Conservation (phyloP, 2,888 invertebrate genomes). For the Alcis repandata region DNA sequence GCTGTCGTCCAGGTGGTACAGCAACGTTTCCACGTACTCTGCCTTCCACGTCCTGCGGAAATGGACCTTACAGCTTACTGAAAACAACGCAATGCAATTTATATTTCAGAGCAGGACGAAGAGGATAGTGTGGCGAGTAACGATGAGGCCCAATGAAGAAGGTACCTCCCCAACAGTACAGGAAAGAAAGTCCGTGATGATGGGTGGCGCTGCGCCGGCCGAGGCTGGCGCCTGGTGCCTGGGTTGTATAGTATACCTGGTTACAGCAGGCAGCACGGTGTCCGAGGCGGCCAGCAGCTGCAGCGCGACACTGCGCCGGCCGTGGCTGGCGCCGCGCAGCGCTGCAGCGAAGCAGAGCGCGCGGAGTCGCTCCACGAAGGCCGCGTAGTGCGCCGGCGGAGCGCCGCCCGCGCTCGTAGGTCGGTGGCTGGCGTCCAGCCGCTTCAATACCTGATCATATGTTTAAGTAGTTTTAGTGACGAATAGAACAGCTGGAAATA, state of each 20-base stretch:
- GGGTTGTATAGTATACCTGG: no score
- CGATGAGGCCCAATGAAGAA: no score
- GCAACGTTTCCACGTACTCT: constrained; percentile 76
- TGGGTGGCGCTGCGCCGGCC: no score
- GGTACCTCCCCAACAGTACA: no score
- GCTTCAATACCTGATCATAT: constrained; percentile 78
- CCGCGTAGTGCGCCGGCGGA: constrained; percentile 62
- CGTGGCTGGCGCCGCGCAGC: constrained; percentile 88
- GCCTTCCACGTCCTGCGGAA: constrained; percentile 68
- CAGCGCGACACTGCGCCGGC: constrained; percentile 86
- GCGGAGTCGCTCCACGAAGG: constrained; percentile 81
- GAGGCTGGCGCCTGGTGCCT: no score
- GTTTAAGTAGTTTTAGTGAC: no score
- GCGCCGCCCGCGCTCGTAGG: constrained; percentile 59
- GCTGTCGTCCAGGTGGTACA: constrained; percentile 89
- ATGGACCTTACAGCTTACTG: not conserved
- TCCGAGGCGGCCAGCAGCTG: constrained; percentile 73
- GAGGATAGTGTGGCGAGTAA: no score
- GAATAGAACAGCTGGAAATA: no score
- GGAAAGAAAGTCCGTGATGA: no score
- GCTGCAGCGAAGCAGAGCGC: constrained; percentile 84
- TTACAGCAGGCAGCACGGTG: not conserved
- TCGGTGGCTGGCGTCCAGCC: constrained; percentile 70
- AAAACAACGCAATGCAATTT: no score
- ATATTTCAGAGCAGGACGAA: no score